Evolutionary conservation across 2,113 vertebrate species (phyloP), one percentile per base, ranked within the genome.

Genomic region (Ovis canadensis): DNA sequence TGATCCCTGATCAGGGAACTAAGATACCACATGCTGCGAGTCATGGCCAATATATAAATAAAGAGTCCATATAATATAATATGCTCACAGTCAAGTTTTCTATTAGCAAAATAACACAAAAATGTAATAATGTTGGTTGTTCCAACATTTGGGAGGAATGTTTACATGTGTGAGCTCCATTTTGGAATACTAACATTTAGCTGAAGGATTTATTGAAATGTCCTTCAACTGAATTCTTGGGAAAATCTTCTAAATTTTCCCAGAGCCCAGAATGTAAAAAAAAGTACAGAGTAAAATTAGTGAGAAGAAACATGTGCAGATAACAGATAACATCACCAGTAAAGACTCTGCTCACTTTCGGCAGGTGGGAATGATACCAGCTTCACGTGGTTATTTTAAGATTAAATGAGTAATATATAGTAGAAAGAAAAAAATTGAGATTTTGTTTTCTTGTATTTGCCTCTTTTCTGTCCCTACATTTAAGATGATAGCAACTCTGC

Each of bases 101-200:
- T 88, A 54, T 89, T 96, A 94, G 74, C 16, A 84, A 95, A 94
- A 81, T 89, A 80, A 81, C 90, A 85, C 88, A 7, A 82, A 23
- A 86, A 94, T 87, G 23, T 84, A 84, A 59, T 80, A 57, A 80
- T 14, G 45, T 16, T 33, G 59, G 5, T 23, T 50, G 36, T 31
- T 60, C 2, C 40, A 85, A 6, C 45, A 60, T 60, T 25, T 85
- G n/a, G 74, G 92, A 84, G 81, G 48, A 81, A 59, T 88, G 25
- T 67, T 81, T 77, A 52, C 45, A 43, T 29, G 23, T 2, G 5
- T 50, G 40, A 91, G 2, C n/a, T 88, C 45, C 21, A 4, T 85
- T 13, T 96, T 60, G 48, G 62, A 64, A 59, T 3, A 64, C 11
- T 59, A 52, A 16, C 31, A 88, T 91, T 81, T 96, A 95, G 74